Base-by-base conservation (phyloP, 2,797 vertebrate genomes). In the Sebastolobus altivelis region DNA sequence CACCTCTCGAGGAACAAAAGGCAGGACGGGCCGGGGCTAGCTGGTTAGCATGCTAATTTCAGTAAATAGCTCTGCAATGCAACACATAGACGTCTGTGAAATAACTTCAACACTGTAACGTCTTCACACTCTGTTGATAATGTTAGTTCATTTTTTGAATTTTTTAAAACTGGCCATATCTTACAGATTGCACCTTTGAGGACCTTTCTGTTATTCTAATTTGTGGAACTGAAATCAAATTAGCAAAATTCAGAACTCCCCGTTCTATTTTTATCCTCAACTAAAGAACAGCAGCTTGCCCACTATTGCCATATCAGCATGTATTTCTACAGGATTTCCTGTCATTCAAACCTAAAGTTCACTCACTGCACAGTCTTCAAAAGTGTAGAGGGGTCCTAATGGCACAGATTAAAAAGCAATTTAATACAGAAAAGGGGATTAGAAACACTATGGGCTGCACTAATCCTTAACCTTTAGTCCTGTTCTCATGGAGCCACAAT, bases 391-490 rank as follows among this genome's bases (percentile, higher is more conserved):
- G 71, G 88, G 82, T 92, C 88, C 86, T 94, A 95, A 93, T 94
- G 91, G 91, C 82, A 70, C 83, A 90, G 92, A 94, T 94, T 94
- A 95, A 92, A 92, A 93, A 89, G 90, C 92, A 92, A 93, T 94
- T 95, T 93, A 95, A 93, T 91, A 92, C 85, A 92, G 90, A 92
- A 93, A 94, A 93, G 87, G 92, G 91, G 92, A 94, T 95, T 94
- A 93, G 89, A 91, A 93, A 92, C 88, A 91, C 89, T 85, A 85
- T 88, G 91, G 89, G 81, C 86, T 87, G 81, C 84, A 88, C 91
- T 95, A 94, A 95, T 95, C 91, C 92, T 92, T 93, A 94, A 95
- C 93, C 93, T 95, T 94, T 92, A 91, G 89, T 93, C 86, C 82
- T 89, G 88, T 95, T 94, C 90, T 92, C 91, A 88, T 93, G 89